A percentile compares a stretch with the other conserved stretches of the same genome.
Evolutionary conservation across 1,140 invertebrate species (phyloP).

Genomic region (Drosophila oshimai): DNA sequence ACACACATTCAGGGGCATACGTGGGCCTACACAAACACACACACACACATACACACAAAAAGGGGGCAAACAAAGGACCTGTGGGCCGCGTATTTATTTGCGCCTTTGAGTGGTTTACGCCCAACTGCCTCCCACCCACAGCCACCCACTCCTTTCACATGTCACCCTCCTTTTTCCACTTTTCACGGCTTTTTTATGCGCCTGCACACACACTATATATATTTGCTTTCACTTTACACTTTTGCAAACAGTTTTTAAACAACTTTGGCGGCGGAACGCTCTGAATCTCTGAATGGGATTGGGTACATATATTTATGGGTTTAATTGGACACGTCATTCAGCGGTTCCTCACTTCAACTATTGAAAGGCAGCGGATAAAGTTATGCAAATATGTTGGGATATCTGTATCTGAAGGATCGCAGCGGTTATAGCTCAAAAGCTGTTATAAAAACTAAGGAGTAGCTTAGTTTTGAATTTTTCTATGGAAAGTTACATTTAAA

Average conservation of each 20-base stretch:
- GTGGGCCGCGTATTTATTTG: constrained; percentile 70
- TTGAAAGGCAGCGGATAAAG: background rate
- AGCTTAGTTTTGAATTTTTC: no score
- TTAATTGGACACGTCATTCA: constrained; percentile 17
- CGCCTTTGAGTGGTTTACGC: constrained; percentile 67
- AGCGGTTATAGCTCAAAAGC: no score
- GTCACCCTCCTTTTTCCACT: constrained; percentile 26
- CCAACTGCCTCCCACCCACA: constrained; percentile 7
- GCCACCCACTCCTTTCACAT: background rate
- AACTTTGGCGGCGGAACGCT: constrained; percentile 14
- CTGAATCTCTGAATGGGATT: constrained; percentile 23
- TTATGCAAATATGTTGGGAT: background rate
- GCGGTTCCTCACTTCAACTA: background rate
- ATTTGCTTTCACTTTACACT: constrained; percentile 50
- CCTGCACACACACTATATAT: constrained; percentile 1
- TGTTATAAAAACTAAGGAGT: no score
- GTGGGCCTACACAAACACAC: constrained; percentile 71
- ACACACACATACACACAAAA: no score
- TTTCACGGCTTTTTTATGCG: constrained; percentile 46
- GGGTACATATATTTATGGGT: constrained; percentile 36
- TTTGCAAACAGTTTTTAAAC: constrained; percentile 37
- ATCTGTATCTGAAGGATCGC: background rate
- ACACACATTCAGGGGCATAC: constrained; percentile 52
- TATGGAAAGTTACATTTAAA: no score
- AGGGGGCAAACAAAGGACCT: constrained; percentile 66